Conservation (phyloP, 2,113 vertebrate species). For the Vulpes lagopus region DNA sequence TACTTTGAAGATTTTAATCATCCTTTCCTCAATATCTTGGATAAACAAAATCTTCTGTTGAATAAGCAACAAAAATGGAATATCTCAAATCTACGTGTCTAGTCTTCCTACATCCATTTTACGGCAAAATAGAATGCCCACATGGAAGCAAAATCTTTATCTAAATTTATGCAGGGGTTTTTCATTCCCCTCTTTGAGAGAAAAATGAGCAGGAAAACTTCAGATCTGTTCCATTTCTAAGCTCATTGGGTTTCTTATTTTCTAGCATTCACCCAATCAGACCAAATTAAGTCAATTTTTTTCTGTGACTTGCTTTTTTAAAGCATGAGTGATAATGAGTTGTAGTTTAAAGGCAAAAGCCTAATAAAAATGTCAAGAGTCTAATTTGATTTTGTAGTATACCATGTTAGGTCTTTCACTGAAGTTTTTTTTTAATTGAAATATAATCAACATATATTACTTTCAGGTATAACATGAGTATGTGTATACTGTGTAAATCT, state of each 20-base stretch:
- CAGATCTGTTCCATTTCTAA: neutral
- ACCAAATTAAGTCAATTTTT: neutral
- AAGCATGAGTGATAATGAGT: conserved; percentile 25
- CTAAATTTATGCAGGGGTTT: neutral
- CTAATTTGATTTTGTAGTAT: neutral
- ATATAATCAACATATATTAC: neutral
- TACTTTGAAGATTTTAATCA: conserved; percentile 29
- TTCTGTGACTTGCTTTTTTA: conserved; percentile 27
- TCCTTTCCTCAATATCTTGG: neutral
- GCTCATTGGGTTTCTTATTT: neutral
- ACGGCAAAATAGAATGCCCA: conserved; percentile 11
- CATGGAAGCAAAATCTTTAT: neutral
- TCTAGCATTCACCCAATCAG: neutral
- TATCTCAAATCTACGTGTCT: neutral
- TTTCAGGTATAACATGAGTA: neutral
- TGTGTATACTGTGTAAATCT: neutral
- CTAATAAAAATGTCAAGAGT: neutral
- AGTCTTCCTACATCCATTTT: neutral
- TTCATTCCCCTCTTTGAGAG: neutral
- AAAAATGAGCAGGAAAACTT: neutral
- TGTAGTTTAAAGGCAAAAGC: conserved; percentile 9
- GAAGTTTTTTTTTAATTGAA: neutral
- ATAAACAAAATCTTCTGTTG: conserved; percentile 44
- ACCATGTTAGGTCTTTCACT: neutral
- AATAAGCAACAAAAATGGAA: conserved; percentile 35